Base-by-base conservation (phyloP, 2,797 vertebrate species). In the Florisuga fusca region DNA sequence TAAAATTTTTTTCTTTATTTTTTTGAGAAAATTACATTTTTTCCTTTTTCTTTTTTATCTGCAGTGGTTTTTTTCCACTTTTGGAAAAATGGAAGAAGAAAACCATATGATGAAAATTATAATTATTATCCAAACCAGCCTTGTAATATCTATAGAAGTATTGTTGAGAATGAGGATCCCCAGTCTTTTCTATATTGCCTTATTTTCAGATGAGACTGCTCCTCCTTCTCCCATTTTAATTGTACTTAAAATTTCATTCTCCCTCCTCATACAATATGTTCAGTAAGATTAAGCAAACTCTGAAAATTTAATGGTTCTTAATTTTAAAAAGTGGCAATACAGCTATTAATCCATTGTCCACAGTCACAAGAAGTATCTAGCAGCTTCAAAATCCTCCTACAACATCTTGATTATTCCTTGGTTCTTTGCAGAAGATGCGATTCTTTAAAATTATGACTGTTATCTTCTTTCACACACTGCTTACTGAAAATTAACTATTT, bases 401-500 rank as follows among this genome's bases (percentile, higher is more conserved):
- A 81, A 81, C 33, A 7, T n/a, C 7, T 20, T 51, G 6, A 31
- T 78, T 48, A 67, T 6, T 59, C 2, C 29, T 59, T 31, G 4
- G 1, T 50, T 87, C 4, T 61, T 58, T 50, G 5, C 4, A 87
- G 72, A 75, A 66, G 2, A 3, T 2, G 6, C 6, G 36, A 1
- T 16, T 53, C 41, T 43, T 10, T 0, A 3, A 23, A 79, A 46
- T 41, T 10, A 36, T 62, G 2, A 27, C 18, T 63, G 3, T 2
- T 1, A 41, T 13, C 0, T 15, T 63, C 54, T 72, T 71, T 69
- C 22, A 27, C 9, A 46, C 6, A 21, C 2, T 33, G 0, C 33
- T 81, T 41, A 54, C 84, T 12, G 3, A 58, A 81, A 76, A 31
- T 22, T 18, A 7, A 1, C 0, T 2, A 9, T 54, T 88, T 84